Conservation (phyloP, 2,797 vertebrate species). For the Myiotriccus ornatus region DNA sequence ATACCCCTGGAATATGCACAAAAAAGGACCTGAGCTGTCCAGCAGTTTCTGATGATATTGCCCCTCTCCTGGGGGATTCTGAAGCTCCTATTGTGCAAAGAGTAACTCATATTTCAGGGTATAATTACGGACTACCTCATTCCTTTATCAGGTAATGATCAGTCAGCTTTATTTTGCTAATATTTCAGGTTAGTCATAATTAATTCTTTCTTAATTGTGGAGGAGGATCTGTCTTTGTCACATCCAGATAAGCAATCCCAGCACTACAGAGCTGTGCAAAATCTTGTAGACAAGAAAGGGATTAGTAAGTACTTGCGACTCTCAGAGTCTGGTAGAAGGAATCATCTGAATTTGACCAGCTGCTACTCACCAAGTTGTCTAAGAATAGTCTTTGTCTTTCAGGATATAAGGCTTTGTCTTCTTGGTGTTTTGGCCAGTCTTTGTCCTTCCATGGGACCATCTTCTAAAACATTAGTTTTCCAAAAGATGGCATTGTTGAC, state of each 20-base stretch:
- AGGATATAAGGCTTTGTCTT: background rate
- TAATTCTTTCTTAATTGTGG: background rate
- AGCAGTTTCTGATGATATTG: constrained; percentile 44
- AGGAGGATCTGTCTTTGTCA: background rate
- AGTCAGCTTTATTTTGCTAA: background rate
- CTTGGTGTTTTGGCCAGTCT: background rate
- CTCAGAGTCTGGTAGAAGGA: background rate
- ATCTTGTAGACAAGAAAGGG: background rate
- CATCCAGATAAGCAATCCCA: background rate
- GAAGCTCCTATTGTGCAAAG: constrained; percentile 76
- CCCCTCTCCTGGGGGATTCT: constrained; percentile 49
- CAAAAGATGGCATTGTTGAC: background rate
- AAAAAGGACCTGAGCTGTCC: constrained; percentile 35
- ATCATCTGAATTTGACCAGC: constrained; percentile 42
- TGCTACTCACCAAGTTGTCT: background rate
- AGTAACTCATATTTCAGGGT: constrained; percentile 78
- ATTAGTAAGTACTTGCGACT: constrained; percentile 25
- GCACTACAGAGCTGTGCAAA: background rate
- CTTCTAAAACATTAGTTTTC: background rate
- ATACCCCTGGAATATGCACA: background rate
- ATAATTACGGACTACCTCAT: constrained; percentile 88
- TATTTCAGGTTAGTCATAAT: background rate
- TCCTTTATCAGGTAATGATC: constrained; percentile 72
- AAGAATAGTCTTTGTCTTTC: constrained; percentile 14
- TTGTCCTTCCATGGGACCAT: background rate